Evolutionary conservation across 2,797 vertebrate species (phyloP), one percentile per base, ranked within the genome.

Genomic region (Podarcis siculus): DNA sequence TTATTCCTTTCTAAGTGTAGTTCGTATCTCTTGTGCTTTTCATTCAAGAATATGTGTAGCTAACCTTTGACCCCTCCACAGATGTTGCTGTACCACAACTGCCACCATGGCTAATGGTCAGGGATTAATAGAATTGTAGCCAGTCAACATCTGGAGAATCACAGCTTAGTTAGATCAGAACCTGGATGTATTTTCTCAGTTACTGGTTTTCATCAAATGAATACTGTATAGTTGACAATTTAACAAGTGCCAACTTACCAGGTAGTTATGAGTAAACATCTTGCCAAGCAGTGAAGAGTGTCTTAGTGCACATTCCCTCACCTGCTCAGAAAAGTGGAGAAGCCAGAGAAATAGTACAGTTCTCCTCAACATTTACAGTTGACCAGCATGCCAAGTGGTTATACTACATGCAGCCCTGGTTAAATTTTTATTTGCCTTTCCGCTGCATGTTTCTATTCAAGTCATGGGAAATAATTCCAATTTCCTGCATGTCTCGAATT

Each of bases 401-500:
- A 64, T 1, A 42, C 32, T 32, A n/a, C 5, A 35, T 30, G 27
- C 58, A 13, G 1, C 8, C 15, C 9, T 61, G 67, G 17, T 55
- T 89, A 45, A 37, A 32, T 81, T 37, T 91, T 66, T 86, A 27
- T 69, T 85, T 86, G 39, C 87, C 5, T 23, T 75, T 83, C 27
- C 0, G 25, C 1, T 72, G 75, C 79, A 72, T 84, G 69, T 81
- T 64, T 89, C 78, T 82, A 72, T 82, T 89, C 21, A 87, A 12
- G 66, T 35, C 23, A 89, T 71, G 45, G 61, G 2, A 4, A 77
- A 12, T 85, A 25, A 69, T 67, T 39, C 49, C 13, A 42, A 69
- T 87, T 83, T 87, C 73, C 72, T 88, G 75, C 83, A 67, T 67
- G 15, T n/a, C 90, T 69, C 79, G 69, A 88, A 88, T 25, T 67